Evolutionary conservation across 2,888 invertebrate species (phyloP).

Genomic region (Pachymerium ferrugineum): DNA sequence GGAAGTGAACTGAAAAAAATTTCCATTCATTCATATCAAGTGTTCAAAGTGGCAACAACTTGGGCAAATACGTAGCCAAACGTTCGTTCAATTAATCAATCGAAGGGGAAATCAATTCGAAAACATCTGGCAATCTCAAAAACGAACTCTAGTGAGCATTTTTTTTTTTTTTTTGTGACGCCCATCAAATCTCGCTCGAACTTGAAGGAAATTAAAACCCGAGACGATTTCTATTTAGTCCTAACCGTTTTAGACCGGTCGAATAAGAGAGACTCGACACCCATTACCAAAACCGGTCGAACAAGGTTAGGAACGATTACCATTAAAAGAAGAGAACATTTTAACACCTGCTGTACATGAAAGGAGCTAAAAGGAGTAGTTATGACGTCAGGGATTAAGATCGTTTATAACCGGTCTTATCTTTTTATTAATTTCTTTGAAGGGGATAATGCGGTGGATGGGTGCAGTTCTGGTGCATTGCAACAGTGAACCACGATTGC

Average conservation of each 20-base stretch:
- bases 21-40: too few species aligned
- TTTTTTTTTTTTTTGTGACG: too few species aligned
- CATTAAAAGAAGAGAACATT: not conserved
- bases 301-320: not conserved
- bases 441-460: too few species aligned
- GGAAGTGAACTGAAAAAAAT: too few species aligned
- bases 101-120: not conserved
- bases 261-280: not conserved
- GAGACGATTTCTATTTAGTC: not conserved
- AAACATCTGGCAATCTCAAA: not conserved
- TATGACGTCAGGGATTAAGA: too few species aligned
- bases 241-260: not conserved
- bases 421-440: too few species aligned
- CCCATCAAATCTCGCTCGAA: too few species aligned
- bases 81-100: not conserved
- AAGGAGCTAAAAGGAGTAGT: too few species aligned
- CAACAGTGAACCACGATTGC: too few species aligned
- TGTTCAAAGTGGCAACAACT: not conserved
- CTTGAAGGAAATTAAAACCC: too few species aligned
- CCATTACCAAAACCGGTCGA: not conserved
- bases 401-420: too few species aligned
- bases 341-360: not conserved
- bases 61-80: not conserved
- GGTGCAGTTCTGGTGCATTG: not conserved
- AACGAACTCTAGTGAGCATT: too few species aligned